phyloP scores from a whole-genome alignment of 2,888 invertebrate genomes.

The Spodoptera picta region DNA sequence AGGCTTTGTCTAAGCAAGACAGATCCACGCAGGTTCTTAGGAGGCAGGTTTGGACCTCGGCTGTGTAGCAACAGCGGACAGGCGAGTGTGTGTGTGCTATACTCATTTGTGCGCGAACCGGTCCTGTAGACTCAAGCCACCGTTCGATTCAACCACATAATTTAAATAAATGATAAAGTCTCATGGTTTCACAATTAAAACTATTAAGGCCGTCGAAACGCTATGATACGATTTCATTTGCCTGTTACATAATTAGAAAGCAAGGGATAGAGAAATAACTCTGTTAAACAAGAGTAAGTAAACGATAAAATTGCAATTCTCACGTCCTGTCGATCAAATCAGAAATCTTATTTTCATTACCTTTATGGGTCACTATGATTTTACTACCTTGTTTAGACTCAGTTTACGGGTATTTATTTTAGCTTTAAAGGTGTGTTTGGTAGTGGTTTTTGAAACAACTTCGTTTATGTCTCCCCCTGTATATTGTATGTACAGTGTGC shows the following conservation, averaged over 20 bases:
- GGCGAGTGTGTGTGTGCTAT: conserved; percentile 60
- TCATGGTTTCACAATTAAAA: conserved; percentile 81
- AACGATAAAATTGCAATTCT: conserved; percentile 41
- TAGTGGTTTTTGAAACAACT: conserved; percentile 18
- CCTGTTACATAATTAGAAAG: conserved; percentile 78
- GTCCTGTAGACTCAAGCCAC: conserved; percentile 77
- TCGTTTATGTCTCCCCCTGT: conserved; percentile 25
- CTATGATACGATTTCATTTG: conserved; percentile 72
- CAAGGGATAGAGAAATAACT: conserved; percentile 50
- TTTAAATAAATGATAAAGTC: conserved; percentile 82
- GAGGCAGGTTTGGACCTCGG: conserved; percentile 65
- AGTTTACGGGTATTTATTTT: conserved; percentile 2
- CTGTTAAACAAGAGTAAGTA: conserved; percentile 45
- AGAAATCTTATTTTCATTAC: conserved; percentile 40
- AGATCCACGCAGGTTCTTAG: conserved; percentile 56
- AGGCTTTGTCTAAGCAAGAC: conserved; percentile 58
- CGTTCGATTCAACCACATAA: conserved; percentile 79
- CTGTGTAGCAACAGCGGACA: conserved; percentile 58
- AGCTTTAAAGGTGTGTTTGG: conserved; percentile 13
- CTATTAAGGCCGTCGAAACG: conserved; percentile 73
- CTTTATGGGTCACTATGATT: conserved; percentile 16
- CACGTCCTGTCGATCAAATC: conserved; percentile 29
- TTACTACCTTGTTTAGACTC: conserved; percentile 14
- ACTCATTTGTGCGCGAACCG: conserved; percentile 73
- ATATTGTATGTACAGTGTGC: conserved; percentile 38